phyloP scores from a whole-genome alignment of 2,888 invertebrate species.

The Notodromas monacha region DNA sequence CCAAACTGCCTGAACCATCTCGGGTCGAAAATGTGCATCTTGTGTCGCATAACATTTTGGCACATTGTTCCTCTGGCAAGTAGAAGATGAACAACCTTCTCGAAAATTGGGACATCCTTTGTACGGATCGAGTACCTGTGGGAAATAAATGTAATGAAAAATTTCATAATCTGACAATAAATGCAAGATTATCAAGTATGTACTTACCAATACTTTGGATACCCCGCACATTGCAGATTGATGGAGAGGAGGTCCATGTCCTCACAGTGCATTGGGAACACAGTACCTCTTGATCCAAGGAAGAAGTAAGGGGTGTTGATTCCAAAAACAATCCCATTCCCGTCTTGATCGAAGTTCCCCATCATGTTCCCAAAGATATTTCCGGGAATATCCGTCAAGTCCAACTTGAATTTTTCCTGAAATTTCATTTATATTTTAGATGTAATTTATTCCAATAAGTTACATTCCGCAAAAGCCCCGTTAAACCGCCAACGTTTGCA shows the following conservation, averaged over 20 bases:
- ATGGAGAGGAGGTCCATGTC: conserved; percentile 4
- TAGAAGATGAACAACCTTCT: conserved; percentile 4
- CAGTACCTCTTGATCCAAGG: conserved; percentile 4
- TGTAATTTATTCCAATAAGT: conserved; percentile 4
- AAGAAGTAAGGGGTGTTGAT: conserved; percentile 4
- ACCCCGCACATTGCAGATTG: conserved; percentile 4
- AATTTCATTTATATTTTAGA: conserved; percentile 4
- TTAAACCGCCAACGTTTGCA: conserved; percentile 4
- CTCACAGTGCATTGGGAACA: conserved; percentile 4
- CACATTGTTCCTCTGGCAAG: conserved; percentile 4
- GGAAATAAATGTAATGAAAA: conserved; percentile 4
- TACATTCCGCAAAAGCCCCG: conserved; percentile 4
- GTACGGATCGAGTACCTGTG: conserved; percentile 4
- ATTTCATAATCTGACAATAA: conserved; percentile 4
- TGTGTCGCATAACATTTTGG: conserved; percentile 4
- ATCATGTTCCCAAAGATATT: conserved; percentile 4
- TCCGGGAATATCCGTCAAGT: conserved; percentile 4
- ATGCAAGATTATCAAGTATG: conserved; percentile 4
- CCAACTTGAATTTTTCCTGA: conserved; percentile 4
- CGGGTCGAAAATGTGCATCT: conserved; percentile 4
- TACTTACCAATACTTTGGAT: conserved; percentile 4
- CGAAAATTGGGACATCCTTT: conserved; percentile 4
- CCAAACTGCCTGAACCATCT: conserved; percentile 4
- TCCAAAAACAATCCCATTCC: conserved; percentile 4
- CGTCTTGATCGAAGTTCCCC: conserved; percentile 4